Evolutionary conservation across 2,113 vertebrate species (phyloP).

Genomic region (Barnardius zonarius): DNA sequence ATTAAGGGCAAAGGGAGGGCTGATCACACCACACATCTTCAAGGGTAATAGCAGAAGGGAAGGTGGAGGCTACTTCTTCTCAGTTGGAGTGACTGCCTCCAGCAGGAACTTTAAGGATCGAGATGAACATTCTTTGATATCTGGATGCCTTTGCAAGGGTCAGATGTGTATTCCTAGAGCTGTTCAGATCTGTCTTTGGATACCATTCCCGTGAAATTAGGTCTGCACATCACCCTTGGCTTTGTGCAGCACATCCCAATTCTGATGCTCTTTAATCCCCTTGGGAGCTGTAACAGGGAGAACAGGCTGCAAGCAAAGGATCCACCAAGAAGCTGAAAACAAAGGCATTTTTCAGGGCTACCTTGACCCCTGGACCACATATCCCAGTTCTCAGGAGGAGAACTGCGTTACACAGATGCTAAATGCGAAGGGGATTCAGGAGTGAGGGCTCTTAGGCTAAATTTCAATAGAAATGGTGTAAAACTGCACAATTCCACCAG

Average conservation of each 20-base stretch:
- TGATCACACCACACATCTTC: background rate
- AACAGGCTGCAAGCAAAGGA: background rate
- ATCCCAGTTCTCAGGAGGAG: background rate
- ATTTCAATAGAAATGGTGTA: background rate
- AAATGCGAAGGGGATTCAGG: background rate
- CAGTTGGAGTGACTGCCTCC: background rate
- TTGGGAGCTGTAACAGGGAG: background rate
- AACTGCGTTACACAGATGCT: background rate
- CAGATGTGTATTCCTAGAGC: background rate
- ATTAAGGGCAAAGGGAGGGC: slow-evolving; percentile 29
- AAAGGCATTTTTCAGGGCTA: background rate
- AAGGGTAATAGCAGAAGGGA: background rate
- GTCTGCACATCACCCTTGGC: background rate
- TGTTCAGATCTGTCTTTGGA: background rate
- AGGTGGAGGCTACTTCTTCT: background rate
- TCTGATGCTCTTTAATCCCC: background rate
- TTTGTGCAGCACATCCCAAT: background rate
- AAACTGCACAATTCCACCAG: background rate
- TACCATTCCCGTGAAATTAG: background rate
- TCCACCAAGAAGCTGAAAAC: background rate
- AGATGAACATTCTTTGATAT: background rate
- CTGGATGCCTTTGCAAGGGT: background rate
- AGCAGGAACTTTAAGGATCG: background rate
- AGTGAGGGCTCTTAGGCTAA: background rate
- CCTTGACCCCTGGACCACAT: background rate